A percentile compares a stretch with the other conserved stretches of the same genome.
phyloP scores from a whole-genome alignment of 2,888 invertebrate species.

The Eurytoma californica region DNA sequence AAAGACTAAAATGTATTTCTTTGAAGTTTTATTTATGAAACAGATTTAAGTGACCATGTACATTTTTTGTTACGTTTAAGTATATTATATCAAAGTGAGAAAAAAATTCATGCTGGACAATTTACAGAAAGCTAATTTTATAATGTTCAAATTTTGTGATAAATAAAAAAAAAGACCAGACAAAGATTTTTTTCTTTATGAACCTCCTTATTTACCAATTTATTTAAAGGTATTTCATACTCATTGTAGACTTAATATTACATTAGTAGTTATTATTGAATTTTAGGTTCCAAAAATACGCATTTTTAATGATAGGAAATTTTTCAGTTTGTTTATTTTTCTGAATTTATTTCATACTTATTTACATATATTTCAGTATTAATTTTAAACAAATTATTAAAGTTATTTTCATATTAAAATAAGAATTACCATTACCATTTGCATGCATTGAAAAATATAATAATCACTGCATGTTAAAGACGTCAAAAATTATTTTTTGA shows the following conservation, averaged over 20 bases:
- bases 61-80: conserved; percentile 24
- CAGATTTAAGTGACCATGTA: conserved; percentile 29
- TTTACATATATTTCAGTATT: conserved; percentile 11
- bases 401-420: not conserved
- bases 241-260: too few species aligned
- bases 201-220: too few species aligned
- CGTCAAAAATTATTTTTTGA: too few species aligned
- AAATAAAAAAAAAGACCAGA: conserved; percentile 32
- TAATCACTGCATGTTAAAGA: too few species aligned
- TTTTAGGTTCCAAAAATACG: not conserved
- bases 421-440: too few species aligned
- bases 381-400: conserved; percentile 36
- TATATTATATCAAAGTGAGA: conserved; percentile 2
- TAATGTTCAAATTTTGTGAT: conserved; percentile 36
- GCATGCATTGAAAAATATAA: too few species aligned
- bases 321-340: too few species aligned
- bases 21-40: conserved; percentile 48
- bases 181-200: conserved; percentile 15
- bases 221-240: too few species aligned
- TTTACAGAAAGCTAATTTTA: conserved; percentile 23
- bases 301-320: too few species aligned
- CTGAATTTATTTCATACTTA: not conserved
- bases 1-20: conserved; percentile 40
- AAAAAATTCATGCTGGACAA: conserved; percentile 15
- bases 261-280: not conserved